phyloP scores from a whole-genome alignment of 1,140 invertebrate species.

The Pseudachorutes palmiensis region DNA sequence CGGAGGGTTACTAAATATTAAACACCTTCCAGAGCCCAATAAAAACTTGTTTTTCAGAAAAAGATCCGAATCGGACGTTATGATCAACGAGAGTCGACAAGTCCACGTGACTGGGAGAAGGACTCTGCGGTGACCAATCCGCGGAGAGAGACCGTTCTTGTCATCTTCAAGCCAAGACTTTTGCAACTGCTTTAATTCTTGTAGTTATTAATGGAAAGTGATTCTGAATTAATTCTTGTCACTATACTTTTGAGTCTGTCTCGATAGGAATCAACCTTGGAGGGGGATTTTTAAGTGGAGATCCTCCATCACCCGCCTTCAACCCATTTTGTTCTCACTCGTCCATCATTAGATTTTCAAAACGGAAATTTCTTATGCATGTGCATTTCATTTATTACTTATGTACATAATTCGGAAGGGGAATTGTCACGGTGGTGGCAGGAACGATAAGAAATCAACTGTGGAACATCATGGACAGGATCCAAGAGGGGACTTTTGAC shows the following conservation, averaged over 20 bases:
- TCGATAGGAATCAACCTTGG: background rate
- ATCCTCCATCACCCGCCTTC: background rate
- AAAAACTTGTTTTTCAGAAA: too few species aligned
- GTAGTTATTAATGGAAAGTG: too few species aligned
- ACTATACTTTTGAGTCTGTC: too few species aligned
- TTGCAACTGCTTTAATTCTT: too few species aligned
- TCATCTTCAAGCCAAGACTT: background rate
- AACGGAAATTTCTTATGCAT: constrained; percentile 10
- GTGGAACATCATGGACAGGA: background rate
- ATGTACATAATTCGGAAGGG: constrained; percentile 11
- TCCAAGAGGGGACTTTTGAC: background rate
- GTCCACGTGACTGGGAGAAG: too few species aligned
- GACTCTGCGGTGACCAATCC: too few species aligned
- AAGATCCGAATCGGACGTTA: too few species aligned
- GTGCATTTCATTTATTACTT: constrained; percentile 12
- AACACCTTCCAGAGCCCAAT: background rate
- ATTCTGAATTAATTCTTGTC: too few species aligned
- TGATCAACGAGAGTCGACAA: too few species aligned
- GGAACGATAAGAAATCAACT: background rate
- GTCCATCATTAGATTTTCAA: constrained; percentile 4
- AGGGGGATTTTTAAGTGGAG: background rate
- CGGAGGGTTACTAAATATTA: background rate
- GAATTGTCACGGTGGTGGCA: constrained; percentile 1
- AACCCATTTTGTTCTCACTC: background rate
- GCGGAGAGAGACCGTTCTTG: background rate